Evolutionary conservation across 2,797 vertebrate species (phyloP).

Genomic region (Centropyge bicolor): DNA sequence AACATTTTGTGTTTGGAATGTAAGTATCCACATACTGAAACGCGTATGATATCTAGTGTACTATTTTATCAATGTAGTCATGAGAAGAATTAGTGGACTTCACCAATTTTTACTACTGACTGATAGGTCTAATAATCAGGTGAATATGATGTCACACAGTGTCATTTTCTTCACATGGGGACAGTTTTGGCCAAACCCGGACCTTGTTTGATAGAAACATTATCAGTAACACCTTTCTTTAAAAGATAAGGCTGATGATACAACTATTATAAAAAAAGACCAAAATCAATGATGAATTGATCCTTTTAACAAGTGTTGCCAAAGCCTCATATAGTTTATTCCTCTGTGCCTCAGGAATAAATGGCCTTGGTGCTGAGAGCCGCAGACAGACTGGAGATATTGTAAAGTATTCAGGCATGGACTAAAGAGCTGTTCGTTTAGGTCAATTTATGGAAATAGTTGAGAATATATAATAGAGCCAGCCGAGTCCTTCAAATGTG

Average conservation of each 20-base stretch:
- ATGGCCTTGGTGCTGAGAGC: background rate
- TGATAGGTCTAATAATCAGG: too few relatives aligned
- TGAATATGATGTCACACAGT: too few relatives aligned
- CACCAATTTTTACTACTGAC: too few relatives aligned
- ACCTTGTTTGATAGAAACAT: too few relatives aligned
- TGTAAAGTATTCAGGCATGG: background rate
- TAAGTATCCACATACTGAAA: background rate
- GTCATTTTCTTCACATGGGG: too few relatives aligned
- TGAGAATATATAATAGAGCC: background rate
- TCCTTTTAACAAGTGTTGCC: background rate
- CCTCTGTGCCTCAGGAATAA: background rate
- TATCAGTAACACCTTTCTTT: too few relatives aligned
- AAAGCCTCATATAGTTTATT: background rate
- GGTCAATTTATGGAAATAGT: background rate
- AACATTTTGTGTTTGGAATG: constrained; percentile 2
- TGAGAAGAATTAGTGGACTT: too few relatives aligned
- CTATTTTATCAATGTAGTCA: too few relatives aligned
- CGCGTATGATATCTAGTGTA: too few relatives aligned
- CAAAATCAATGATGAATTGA: background rate
- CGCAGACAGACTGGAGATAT: background rate
- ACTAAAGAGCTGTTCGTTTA: background rate
- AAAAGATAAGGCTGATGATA: background rate
- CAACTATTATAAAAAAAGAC: background rate
- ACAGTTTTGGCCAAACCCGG: too few relatives aligned
- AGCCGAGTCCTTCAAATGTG: background rate